phyloP scores from a whole-genome alignment of 2,888 invertebrate genomes.

The Phrixothrix hirtus region DNA sequence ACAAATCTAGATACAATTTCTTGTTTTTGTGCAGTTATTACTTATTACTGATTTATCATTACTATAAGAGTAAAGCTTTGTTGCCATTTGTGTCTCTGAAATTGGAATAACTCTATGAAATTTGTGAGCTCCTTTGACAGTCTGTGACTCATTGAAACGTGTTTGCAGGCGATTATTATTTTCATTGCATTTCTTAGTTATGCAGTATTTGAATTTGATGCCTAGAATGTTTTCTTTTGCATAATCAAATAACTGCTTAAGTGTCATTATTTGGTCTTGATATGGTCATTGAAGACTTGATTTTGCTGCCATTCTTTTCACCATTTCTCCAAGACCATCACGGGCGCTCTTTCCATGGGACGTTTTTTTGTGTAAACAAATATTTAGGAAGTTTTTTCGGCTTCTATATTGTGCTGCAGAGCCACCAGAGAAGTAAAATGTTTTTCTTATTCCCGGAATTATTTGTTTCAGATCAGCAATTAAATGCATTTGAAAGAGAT shows the following conservation, averaged over 20 bases:
- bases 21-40: too few species aligned
- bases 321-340: too few species aligned
- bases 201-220: too few species aligned
- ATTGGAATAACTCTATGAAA: too few species aligned
- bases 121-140: not conserved
- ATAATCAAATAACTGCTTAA: conserved; percentile 1
- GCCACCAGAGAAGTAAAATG: not conserved
- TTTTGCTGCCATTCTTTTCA: not conserved
- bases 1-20: too few species aligned
- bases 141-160: not conserved
- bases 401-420: not conserved
- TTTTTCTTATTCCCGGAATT: not conserved
- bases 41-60: too few species aligned
- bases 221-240: not conserved
- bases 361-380: too few species aligned
- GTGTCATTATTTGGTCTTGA: not conserved
- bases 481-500: not conserved
- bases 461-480: too few species aligned
- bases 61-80: not conserved
- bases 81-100: not conserved
- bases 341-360: not conserved
- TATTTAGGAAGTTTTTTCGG: not conserved
- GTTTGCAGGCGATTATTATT: not conserved
- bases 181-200: not conserved
- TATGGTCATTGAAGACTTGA: not conserved